phyloP scores from a whole-genome alignment of 1,140 invertebrate genomes.

The Melipona quadrifasciata region DNA sequence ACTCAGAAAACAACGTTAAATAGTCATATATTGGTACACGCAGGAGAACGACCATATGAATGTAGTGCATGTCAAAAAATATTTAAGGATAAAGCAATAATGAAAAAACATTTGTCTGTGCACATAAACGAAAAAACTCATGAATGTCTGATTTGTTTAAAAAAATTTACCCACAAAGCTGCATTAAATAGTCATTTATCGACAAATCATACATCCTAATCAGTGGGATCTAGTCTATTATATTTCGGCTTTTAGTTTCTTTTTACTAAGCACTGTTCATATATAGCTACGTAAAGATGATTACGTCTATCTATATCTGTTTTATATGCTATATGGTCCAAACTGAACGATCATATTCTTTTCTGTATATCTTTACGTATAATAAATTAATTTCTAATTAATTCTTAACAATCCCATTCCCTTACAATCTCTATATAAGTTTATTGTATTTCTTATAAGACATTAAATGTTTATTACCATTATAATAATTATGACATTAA shows the following conservation, averaged over 20 bases:
- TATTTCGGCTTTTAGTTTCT: conserved; percentile 59
- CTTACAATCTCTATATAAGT: neutral
- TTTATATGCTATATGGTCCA: conserved; percentile 53
- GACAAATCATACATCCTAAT: conserved; percentile 75
- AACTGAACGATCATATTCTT: conserved; percentile 51
- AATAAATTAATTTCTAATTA: conserved; percentile 69
- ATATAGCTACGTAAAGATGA: conserved; percentile 58
- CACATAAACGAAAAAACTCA: conserved; percentile 85
- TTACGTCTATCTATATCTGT: conserved; percentile 55
- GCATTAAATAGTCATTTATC: conserved; percentile 76
- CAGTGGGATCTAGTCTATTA: conserved; percentile 63
- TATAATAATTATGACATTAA: neutral
- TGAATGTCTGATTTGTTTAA: conserved; percentile 84
- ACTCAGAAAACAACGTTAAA: conserved; percentile 83
- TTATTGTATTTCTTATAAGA: too few species aligned
- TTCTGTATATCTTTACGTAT: conserved; percentile 59
- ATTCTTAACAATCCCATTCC: neutral
- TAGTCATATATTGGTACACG: conserved; percentile 88
- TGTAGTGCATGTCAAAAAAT: conserved; percentile 82
- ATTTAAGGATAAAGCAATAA: conserved; percentile 69
- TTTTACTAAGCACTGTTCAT: conserved; percentile 61
- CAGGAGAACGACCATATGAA: conserved; percentile 87
- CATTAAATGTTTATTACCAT: neutral
- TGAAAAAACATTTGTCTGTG: conserved; percentile 81
- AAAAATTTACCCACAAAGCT: conserved; percentile 77